phyloP scores from a whole-genome alignment of 1,140 invertebrate species.

The Cotesia glomerata region DNA sequence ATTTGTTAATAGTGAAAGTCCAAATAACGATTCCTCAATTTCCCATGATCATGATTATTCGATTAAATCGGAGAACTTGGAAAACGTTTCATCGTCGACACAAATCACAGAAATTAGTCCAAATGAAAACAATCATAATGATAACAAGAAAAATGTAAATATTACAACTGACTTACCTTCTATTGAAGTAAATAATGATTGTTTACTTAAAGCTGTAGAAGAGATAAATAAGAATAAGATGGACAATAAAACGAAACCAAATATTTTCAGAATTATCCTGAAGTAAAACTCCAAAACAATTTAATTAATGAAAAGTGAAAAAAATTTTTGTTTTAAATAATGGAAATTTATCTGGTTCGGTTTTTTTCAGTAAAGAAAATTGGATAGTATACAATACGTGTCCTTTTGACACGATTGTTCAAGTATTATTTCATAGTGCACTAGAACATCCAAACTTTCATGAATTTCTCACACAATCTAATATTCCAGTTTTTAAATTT shows the following conservation, averaged over 20 bases:
- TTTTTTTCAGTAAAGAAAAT: background rate
- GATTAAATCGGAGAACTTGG: background rate
- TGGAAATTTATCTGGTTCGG: background rate
- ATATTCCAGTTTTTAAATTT: too few relatives aligned
- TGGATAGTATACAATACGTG: background rate
- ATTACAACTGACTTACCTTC: too few relatives aligned
- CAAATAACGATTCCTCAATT: background rate
- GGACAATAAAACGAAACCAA: too few relatives aligned
- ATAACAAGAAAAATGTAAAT: too few relatives aligned
- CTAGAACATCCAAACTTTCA: too few relatives aligned
- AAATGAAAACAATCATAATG: too few relatives aligned
- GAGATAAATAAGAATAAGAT: too few relatives aligned
- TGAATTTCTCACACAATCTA: too few relatives aligned
- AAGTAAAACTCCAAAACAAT: background rate
- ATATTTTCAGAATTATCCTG: background rate
- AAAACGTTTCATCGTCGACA: background rate
- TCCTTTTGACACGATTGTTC: background rate
- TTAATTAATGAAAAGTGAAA: background rate
- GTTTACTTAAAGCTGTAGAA: too few relatives aligned
- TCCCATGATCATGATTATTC: background rate
- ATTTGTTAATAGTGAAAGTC: background rate
- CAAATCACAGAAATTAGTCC: too few relatives aligned
- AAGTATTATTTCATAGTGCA: background rate
- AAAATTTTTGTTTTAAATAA: background rate
- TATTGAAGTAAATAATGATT: too few relatives aligned